These are phyloP conservation scores for Apomyelois bistriatella DNA, from an alignment of 2,888 invertebrate species.

Conservation along the genomic window DNA sequence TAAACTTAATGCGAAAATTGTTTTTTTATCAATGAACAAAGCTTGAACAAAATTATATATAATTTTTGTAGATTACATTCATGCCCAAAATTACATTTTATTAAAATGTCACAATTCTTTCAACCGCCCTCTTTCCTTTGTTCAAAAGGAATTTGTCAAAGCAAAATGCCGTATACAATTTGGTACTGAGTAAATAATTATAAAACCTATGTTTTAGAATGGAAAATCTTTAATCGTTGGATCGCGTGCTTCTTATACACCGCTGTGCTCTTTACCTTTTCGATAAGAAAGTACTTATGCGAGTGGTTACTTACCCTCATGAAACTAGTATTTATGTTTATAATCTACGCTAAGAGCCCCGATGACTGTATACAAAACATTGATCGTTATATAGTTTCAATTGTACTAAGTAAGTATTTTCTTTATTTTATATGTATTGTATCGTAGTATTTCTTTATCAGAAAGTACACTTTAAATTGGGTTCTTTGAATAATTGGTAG, in stretches of 20 bases:
- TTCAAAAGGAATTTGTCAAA: constrained; percentile 9
- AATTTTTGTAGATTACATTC: no score
- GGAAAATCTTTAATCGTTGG: constrained; percentile 56
- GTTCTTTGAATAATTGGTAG: no score
- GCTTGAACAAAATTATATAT: no score
- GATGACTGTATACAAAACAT: constrained; percentile 40
- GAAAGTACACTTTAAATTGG: no score
- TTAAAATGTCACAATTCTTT: constrained; percentile 10
- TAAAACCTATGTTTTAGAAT: constrained; percentile 53
- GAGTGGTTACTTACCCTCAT: constrained; percentile 47
- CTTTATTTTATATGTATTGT: no score
- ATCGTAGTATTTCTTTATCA: no score
- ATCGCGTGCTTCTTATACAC: constrained; percentile 58
- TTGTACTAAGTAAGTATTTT: constrained; percentile 3
- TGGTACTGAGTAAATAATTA: constrained; percentile 47
- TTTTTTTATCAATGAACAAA: no score
- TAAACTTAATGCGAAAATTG: no score
- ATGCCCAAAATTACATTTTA: not conserved
- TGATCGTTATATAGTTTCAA: constrained; percentile 21
- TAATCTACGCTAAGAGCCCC: constrained; percentile 58
- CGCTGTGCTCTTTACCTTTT: constrained; percentile 43
- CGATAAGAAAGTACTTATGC: constrained; percentile 39
- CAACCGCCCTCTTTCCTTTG: constrained; percentile 4
- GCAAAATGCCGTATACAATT: constrained; percentile 17
- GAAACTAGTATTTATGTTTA: constrained; percentile 60